Base-by-base conservation (phyloP, 2,888 invertebrate species). In the Macrosiphum euphorbiae region DNA sequence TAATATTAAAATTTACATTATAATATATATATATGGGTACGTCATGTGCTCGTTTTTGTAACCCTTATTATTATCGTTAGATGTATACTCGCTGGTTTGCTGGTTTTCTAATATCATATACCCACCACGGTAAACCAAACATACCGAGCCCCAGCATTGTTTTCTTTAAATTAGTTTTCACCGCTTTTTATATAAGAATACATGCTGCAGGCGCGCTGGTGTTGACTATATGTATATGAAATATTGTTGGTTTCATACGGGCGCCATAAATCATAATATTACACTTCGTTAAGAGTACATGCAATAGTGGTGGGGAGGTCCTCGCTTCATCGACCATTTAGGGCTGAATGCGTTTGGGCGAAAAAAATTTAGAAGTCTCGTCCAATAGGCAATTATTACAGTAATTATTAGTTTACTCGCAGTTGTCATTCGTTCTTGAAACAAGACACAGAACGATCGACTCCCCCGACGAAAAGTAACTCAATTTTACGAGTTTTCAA, bases 151-250 rank as follows among this genome's bases (percentile, higher is more conserved):
- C 52, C 24, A 26, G 50, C 28, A 88, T 92, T 78, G 88, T 88
- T 92, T 52, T 52, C 86, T 88, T 28, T 88, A 67, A 92, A 88
- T 50, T 88, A 52, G 41, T 52, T 88, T 88, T 67, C 67, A 16
- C 5, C 61, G 41, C 26, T 28, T 88, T 50, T 55, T 41, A 11
- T 41, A 35, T n/a, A 55, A 41, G 78, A 78, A 78, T 78, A 35
- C n/a, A 67, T 78, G 20, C 20, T 78, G 78, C 78, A 78, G 78
- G 78, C 20, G 78, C 8, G 35, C 78, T 78, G 20, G 35, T 41
- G 78, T 35, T 41, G 20, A 78, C 58, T 58, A 58, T 44, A 44
- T 58, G 28, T 58, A 58, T 44, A 44, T 58, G 28, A 47, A 58
- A 13, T 86, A 85, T 86, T 26, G 58, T 35, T 41, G 11, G 26